Evolutionary conservation across 1,140 invertebrate genomes (phyloP).

Genomic region (Rhizoglyphus robini): DNA sequence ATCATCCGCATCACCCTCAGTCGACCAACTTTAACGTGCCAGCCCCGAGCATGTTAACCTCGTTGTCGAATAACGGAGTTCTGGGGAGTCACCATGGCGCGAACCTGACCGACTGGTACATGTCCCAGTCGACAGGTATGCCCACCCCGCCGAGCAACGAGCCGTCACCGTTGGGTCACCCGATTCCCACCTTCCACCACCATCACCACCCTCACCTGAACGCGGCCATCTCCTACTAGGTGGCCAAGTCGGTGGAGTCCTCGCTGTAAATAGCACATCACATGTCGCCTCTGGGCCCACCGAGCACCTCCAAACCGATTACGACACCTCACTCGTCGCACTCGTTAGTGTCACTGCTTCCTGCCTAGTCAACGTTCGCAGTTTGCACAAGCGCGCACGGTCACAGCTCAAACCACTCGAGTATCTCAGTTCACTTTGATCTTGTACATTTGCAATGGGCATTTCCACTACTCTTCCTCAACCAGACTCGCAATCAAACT

Average conservation of each 20-base stretch:
- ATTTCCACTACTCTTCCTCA: too few species aligned
- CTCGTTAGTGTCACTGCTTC: neutral
- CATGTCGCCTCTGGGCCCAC: too few species aligned
- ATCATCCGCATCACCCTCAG: neutral
- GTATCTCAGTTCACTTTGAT: conserved; percentile 8
- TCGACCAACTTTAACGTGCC: conserved; percentile 22
- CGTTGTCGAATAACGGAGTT: conserved; percentile 18
- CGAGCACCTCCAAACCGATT: too few species aligned
- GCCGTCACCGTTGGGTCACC: conserved; percentile 29
- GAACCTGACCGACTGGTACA: conserved; percentile 42
- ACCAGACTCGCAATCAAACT: neutral
- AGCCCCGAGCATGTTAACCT: conserved; percentile 4
- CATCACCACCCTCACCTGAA: conserved; percentile 38
- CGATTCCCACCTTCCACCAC: conserved; percentile 21
- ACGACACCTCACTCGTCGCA: neutral
- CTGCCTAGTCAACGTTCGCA: conserved; percentile 1
- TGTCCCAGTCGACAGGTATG: conserved; percentile 43
- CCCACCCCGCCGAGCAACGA: conserved; percentile 40
- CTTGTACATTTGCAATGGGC: neutral
- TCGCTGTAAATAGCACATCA: too few species aligned
- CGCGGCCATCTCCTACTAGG: conserved; percentile 24
- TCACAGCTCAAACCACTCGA: neutral
- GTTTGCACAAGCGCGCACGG: neutral
- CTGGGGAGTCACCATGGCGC: conserved; percentile 10
- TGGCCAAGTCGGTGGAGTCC: too few species aligned